These are phyloP conservation scores for Sarcophaga peregrina DNA, from an alignment of 1,140 invertebrate genomes.

Conservation along the genomic window DNA sequence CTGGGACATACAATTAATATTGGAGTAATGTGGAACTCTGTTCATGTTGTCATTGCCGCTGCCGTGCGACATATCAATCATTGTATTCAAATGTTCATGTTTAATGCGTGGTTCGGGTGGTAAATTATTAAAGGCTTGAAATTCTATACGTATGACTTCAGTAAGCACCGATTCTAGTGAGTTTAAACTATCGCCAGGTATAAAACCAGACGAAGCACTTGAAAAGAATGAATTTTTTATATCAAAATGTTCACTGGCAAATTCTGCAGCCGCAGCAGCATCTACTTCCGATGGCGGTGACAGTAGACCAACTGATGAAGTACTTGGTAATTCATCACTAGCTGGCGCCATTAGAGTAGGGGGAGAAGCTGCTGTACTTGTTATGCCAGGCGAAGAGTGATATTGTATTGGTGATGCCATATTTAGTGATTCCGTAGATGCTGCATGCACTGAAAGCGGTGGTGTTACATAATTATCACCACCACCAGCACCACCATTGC, in stretches of 20 bases:
- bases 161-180: constrained; percentile 84
- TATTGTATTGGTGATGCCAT: constrained; percentile 31
- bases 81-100: constrained; percentile 51
- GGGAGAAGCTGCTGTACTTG: constrained; percentile 41
- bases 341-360: constrained; percentile 44
- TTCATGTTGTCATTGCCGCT: background rate
- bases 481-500: background rate
- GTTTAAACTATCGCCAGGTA: constrained; percentile 63
- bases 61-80: constrained; percentile 69
- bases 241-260: constrained; percentile 50
- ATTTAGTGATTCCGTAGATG: background rate
- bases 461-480: constrained; percentile 29
- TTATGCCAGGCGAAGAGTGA: constrained; percentile 13
- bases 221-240: constrained; percentile 49
- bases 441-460: background rate
- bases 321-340: constrained; percentile 55
- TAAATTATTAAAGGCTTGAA: constrained; percentile 68
- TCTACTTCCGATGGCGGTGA: constrained; percentile 50
- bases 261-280: constrained; percentile 50
- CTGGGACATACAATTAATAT: constrained; percentile 44
- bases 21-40: constrained; percentile 18
- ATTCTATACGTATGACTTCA: constrained; percentile 86
- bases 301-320: constrained; percentile 49
- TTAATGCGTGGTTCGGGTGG: constrained; percentile 62
- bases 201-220: constrained; percentile 1